Evolutionary conservation across 2,797 vertebrate species (phyloP), one percentile per base, ranked within the genome.

Genomic region (Thalassophryne amazonica): DNA sequence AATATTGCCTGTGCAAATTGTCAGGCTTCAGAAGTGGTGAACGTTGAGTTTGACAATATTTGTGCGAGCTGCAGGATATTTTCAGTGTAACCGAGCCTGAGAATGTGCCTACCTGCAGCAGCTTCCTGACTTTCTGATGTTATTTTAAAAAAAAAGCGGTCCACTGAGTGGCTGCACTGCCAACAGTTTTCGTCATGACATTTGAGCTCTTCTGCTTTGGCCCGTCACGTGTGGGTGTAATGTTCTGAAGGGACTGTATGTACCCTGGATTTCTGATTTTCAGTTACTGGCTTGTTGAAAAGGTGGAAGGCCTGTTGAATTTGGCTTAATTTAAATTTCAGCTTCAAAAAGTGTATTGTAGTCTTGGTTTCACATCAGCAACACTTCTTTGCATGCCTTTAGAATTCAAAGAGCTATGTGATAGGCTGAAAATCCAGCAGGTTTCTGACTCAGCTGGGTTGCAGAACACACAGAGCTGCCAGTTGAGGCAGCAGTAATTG

Each of bases 401-500:
- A 29, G 22, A 69, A 57, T 56, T 13, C 6, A 3, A 30, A 22
- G 46, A 25, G 32, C 54, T 27, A 46, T 10, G 10, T 63, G 58
- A 45, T 55, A 39, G 16, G 34, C 50, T 34, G 17, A 21, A 32
- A 24, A 40, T 60, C 37, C 34, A 9, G 40, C 4, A 33, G 69
- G 53, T 55, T 35, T 5, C 28, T 4, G 21, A 60, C 57, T 60
- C 55, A 16, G 51, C 61, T 35, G 69, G 41, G 27, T 42, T 47
- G 46, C 48, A 0, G 14, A 65, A 53, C 69, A 58, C 56, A 41
- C 59, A 58, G 57, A 52, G 69, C 49, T 64, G 59, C 70, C 29
- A 49, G 58, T 64, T 55, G 7, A 1, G 31, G 40, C 28, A 35
- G 50, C 40, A 1, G 40, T 78, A 76, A 83, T 84, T 81, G 69